Evolutionary conservation across 2,888 invertebrate genomes (phyloP).

Genomic region (Napeogenes inachia): DNA sequence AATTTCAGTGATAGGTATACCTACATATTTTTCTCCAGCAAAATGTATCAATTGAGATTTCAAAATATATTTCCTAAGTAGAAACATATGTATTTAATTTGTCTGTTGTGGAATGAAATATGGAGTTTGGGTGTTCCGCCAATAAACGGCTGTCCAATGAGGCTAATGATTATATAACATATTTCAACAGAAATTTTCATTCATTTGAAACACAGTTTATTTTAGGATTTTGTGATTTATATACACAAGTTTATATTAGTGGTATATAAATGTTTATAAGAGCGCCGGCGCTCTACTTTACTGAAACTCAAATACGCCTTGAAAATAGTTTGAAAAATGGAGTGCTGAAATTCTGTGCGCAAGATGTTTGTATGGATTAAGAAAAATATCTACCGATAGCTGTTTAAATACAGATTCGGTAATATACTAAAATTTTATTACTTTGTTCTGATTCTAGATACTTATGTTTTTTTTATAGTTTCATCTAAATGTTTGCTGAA

Average conservation of each 20-base stretch:
- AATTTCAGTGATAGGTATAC: too few species aligned
- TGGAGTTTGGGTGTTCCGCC: constrained; percentile 12
- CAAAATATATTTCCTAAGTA: too few species aligned
- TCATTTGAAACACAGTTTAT: constrained; percentile 27
- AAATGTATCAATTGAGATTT: too few species aligned
- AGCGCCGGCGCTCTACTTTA: constrained; percentile 54
- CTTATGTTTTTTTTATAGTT: constrained; percentile 12
- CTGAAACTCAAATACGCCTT: constrained; percentile 52
- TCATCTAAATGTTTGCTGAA: not conserved
- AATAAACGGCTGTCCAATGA: constrained; percentile 28
- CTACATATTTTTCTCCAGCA: too few species aligned
- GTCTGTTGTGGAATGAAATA: constrained; percentile 16
- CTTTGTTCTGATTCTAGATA: constrained; percentile 24
- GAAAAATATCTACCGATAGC: constrained; percentile 41
- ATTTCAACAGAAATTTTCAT: constrained; percentile 32
- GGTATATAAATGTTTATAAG: constrained; percentile 54
- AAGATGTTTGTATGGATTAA: constrained; percentile 55
- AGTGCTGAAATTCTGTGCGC: constrained; percentile 58
- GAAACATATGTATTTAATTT: too few species aligned
- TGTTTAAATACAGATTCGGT: constrained; percentile 16
- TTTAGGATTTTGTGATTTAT: constrained; percentile 41
- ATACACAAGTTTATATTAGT: constrained; percentile 45
- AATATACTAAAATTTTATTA: constrained; percentile 43
- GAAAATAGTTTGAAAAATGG: constrained; percentile 59
- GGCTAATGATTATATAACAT: constrained; percentile 31